phyloP scores from a whole-genome alignment of 2,888 invertebrate genomes.

The Mesochorus sp. region DNA sequence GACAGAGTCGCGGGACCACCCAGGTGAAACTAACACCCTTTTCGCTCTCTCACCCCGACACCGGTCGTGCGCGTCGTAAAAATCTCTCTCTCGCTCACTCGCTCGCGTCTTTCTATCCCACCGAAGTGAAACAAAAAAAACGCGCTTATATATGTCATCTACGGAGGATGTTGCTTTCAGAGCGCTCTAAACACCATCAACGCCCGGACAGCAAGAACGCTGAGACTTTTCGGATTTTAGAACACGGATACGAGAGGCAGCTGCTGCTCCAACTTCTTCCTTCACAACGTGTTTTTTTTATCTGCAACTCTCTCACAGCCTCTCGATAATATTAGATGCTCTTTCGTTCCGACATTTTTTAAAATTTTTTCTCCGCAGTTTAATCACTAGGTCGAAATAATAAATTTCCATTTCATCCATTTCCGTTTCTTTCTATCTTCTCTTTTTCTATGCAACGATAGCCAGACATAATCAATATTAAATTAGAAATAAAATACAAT shows the following conservation, averaged over 20 bases:
- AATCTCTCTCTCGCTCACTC: conserved; percentile 68
- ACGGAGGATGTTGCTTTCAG: neutral
- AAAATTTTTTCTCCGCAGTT: conserved; percentile 26
- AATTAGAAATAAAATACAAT: too few relatives aligned
- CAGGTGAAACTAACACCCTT: conserved; percentile 80
- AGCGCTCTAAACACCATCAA: conserved; percentile 55
- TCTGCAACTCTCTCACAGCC: conserved; percentile 19
- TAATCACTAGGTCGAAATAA: conserved; percentile 43
- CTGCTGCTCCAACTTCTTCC: conserved; percentile 57
- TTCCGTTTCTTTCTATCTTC: conserved; percentile 33
- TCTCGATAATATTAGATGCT: conserved; percentile 52
- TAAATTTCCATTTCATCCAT: conserved; percentile 32
- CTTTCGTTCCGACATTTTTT: neutral
- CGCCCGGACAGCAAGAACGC: conserved; percentile 50
- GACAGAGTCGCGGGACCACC: conserved; percentile 79
- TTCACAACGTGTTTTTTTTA: conserved; percentile 32
- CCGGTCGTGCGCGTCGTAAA: conserved; percentile 77
- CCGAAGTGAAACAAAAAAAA: conserved; percentile 34
- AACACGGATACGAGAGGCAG: conserved; percentile 59
- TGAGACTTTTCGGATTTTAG: conserved; percentile 47
- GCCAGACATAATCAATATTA: too few relatives aligned
- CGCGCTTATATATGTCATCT: conserved; percentile 10
- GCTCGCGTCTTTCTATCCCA: conserved; percentile 34
- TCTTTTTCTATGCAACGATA: too few relatives aligned
- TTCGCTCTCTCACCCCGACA: conserved; percentile 73